These are phyloP conservation scores for Apamea epomidion DNA, from an alignment of 2,888 invertebrate genomes.

Conservation along the genomic window DNA sequence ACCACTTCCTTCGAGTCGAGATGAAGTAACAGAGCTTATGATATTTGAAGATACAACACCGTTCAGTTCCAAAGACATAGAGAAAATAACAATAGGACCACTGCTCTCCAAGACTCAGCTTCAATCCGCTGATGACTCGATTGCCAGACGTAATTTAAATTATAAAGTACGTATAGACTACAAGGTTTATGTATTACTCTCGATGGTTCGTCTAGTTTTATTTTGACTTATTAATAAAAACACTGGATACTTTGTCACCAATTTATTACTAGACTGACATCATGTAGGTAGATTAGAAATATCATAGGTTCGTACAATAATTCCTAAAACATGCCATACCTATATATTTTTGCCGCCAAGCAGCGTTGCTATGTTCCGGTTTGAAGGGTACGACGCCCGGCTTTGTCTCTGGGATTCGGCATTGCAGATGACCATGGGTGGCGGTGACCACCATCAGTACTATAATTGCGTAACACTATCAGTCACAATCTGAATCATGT, in stretches of 20 bases:
- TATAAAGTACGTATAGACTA: neutral
- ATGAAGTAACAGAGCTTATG: conserved; percentile 46
- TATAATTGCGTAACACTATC: too few species aligned
- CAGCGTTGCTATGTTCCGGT: neutral
- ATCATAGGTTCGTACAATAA: neutral
- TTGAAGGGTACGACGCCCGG: neutral
- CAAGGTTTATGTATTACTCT: neutral
- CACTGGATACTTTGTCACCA: too few species aligned
- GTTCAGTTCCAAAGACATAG: conserved; percentile 19
- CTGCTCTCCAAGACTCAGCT: conserved; percentile 40
- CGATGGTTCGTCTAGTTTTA: neutral
- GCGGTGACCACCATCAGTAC: neutral
- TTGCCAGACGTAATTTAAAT: neutral
- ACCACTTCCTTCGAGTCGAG: neutral
- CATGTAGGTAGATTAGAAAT: neutral
- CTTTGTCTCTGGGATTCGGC: neutral
- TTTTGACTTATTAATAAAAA: neutral
- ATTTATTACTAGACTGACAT: neutral
- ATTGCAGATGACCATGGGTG: neutral
- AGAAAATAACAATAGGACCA: conserved; percentile 35
- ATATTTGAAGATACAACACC: conserved; percentile 68
- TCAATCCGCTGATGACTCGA: neutral
- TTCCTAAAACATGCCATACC: neutral
- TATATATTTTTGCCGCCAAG: neutral
- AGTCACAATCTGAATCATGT: too few species aligned